phyloP scores from a whole-genome alignment of 2,797 vertebrate species.

The Sebastiscus albofasciatus region DNA sequence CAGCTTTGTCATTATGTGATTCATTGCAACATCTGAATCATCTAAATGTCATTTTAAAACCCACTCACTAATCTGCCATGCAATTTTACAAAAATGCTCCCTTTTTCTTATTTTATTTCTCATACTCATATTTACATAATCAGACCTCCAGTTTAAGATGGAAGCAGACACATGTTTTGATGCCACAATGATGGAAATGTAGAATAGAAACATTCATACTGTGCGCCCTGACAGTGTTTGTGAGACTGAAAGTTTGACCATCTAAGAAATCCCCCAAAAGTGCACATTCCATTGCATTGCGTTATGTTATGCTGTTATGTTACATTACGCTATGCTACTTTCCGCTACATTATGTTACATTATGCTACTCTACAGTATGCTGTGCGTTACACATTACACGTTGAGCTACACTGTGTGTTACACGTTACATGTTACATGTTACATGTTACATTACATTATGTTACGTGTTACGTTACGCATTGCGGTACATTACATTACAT shows the following conservation, averaged over 20 bases:
- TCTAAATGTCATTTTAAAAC: conserved; percentile 3
- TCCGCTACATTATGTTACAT: no score
- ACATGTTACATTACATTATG: no score
- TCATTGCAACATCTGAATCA: conserved; percentile 32
- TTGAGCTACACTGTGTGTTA: no score
- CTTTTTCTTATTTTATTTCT: background rate
- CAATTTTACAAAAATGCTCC: background rate
- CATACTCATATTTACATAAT: background rate
- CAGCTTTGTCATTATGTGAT: background rate
- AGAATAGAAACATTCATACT: background rate
- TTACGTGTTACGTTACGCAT: no score
- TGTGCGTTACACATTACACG: no score
- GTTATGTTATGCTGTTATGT: no score
- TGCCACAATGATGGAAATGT: background rate
- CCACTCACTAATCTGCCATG: background rate
- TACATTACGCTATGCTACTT: no score
- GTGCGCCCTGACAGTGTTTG: background rate
- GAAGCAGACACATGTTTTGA: background rate
- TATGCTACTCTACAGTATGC: no score
- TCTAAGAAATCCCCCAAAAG: no score
- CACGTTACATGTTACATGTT: no score
- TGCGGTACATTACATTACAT: no score
- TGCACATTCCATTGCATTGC: no score
- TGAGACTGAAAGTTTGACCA: background rate
- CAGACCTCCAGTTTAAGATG: background rate